Base-by-base conservation (phyloP, 2,797 vertebrate genomes). In the Onychomys leucogaster region DNA sequence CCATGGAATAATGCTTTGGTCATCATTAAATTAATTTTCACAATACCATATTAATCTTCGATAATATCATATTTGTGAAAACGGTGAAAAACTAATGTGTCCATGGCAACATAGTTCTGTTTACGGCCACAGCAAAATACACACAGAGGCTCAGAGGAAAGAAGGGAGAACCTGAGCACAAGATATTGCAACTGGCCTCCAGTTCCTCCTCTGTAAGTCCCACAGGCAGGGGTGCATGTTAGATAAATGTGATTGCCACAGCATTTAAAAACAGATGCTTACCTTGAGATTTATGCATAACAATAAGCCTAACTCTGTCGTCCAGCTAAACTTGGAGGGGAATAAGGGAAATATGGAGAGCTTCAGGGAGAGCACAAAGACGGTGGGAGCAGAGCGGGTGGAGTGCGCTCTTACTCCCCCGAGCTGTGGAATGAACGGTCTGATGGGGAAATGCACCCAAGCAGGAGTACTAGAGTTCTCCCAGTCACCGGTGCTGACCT, bases 401-500 rank as follows among this genome's bases (percentile, higher is more conserved):
- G 29, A 32, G 57, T 3, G 12, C 17, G 52, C 52, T 55, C 52
- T 55, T 32, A 65, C 29, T 65, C 63, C 29, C 5, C 63, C 32
- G 29, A 32, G 29, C 63, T 65, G 29, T 32, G 63, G 29, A 65
- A 34, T 65, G 61, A 12, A 65, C 0, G 27, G 11, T 63, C 27
- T 29, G 12, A 12, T 63, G 27, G 27, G 12, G 0, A 98, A 98
- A 98, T 92, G 98, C 34, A 43, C 11, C 23, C 2, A 81, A 25
- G 75, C 10, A 46, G 32, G 29, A 49, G 13, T 46, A 46, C 17
- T 14, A 83, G 5, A 32, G 23, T 5, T 21, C 34, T 32, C 41
- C 57, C 14, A 5, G 29, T 85, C 19, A 13, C 19, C 3, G 3
- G 43, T 49, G 32, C 43, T 85, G 83, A n/a, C 65, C 43, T 67